phyloP scores from a whole-genome alignment of 2,113 vertebrate genomes.

The Gadus macrocephalus region DNA sequence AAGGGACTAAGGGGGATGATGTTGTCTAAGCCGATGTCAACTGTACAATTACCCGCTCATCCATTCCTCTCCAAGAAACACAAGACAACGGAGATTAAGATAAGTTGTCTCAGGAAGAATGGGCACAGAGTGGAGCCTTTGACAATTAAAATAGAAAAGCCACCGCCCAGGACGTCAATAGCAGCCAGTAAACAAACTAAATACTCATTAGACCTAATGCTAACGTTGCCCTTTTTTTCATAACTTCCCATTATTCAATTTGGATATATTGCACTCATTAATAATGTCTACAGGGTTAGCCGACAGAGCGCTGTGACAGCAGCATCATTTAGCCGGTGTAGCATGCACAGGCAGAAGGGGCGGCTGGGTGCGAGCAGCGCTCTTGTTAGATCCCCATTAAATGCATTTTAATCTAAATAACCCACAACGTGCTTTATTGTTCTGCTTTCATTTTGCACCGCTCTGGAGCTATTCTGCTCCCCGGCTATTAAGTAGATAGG shows the following conservation, averaged over 20 bases:
- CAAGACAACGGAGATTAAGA: constrained; percentile 52
- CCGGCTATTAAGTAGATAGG: constrained; percentile 53
- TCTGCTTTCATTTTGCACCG: constrained; percentile 52
- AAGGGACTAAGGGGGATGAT: constrained; percentile 65
- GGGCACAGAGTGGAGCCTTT: constrained; percentile 38
- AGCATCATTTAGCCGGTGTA: constrained; percentile 85
- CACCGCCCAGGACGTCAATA: constrained; percentile 37
- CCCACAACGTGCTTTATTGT: constrained; percentile 61
- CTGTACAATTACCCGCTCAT: constrained; percentile 68
- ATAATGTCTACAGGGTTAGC: constrained; percentile 90
- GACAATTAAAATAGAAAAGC: constrained; percentile 44
- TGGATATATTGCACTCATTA: constrained; percentile 94
- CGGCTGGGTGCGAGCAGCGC: constrained; percentile 79
- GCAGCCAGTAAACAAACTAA: constrained; percentile 70
- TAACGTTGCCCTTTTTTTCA: constrained; percentile 82
- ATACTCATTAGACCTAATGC: constrained; percentile 83
- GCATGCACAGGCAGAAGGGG: constrained; percentile 66
- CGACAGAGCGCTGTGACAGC: constrained; percentile 79
- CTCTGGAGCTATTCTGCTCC: constrained; percentile 47
- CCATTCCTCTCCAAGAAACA: constrained; percentile 51
- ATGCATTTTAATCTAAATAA: constrained; percentile 73
- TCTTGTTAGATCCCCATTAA: constrained; percentile 63
- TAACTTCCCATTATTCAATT: constrained; percentile 91
- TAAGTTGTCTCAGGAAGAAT: constrained; percentile 54
- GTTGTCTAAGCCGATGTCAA: constrained; percentile 69